phyloP scores from a whole-genome alignment of 2,113 vertebrate genomes.

The Setophaga petechia region DNA sequence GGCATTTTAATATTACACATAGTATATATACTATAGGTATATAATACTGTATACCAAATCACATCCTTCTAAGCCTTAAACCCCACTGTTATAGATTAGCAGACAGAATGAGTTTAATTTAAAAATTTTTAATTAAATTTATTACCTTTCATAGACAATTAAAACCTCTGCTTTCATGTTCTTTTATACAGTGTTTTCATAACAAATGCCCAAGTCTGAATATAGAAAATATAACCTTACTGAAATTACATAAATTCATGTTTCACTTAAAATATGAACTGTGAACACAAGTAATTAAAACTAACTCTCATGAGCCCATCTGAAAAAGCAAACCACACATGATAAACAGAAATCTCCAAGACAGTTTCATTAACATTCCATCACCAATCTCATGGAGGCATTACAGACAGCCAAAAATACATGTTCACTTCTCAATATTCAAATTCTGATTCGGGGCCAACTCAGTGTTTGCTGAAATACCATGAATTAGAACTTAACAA shows the following conservation, averaged over 20 bases:
- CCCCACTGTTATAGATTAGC: background rate
- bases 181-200: background rate
- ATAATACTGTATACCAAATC: background rate
- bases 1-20: background rate
- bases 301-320: background rate
- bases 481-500: background rate
- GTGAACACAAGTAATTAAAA: background rate
- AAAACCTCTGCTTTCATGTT: background rate
- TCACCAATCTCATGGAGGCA: background rate
- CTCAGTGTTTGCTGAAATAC: background rate
- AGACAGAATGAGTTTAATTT: background rate
- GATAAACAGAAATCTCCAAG: background rate
- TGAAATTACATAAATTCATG: background rate
- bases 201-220: background rate
- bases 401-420: background rate
- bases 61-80: background rate
- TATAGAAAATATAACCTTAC: background rate
- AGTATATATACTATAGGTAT: background rate
- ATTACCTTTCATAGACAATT: background rate
- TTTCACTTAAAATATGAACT: background rate
- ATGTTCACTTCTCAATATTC: background rate
- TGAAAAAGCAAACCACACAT: background rate
- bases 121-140: background rate
- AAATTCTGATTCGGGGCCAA: background rate
- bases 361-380: background rate